These are phyloP conservation scores for Drosophila mayaguana DNA, from an alignment of 2,888 invertebrate genomes.

Conservation along the genomic window DNA sequence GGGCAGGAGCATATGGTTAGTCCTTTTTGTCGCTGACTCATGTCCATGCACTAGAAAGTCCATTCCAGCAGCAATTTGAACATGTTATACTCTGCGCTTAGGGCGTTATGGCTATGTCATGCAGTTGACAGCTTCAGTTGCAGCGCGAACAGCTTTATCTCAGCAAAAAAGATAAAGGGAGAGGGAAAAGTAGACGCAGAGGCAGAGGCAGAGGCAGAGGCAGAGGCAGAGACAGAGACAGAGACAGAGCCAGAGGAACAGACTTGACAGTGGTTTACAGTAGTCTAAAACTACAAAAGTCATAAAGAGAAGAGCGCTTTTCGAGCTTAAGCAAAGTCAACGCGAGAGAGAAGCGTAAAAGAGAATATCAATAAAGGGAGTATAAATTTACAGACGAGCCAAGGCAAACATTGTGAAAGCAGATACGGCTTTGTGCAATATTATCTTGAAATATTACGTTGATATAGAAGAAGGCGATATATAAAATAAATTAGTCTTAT, in stretches of 20 bases:
- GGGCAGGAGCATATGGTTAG: constrained; percentile 53
- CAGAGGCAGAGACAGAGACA: neutral
- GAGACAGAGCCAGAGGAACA: constrained; percentile 1
- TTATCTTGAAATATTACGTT: neutral
- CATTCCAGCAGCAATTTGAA: constrained; percentile 71
- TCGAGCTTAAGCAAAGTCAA: constrained; percentile 13
- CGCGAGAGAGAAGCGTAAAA: neutral
- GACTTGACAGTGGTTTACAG: constrained; percentile 16
- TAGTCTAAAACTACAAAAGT: constrained; percentile 35
- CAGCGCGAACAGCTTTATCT: constrained; percentile 24
- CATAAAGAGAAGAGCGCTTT: constrained; percentile 12
- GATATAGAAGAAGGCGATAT: neutral
- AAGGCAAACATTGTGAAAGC: neutral
- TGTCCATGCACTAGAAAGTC: constrained; percentile 76
- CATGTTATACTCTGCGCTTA: constrained; percentile 51
- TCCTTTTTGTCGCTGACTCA: constrained; percentile 61
- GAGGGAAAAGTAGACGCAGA: constrained; percentile 1
- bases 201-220: constrained; percentile 1
- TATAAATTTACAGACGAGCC: neutral
- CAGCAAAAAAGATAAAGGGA: neutral
- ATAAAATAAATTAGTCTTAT: too few species aligned
- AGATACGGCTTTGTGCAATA: neutral
- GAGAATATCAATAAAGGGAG: neutral
- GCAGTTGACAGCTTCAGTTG: constrained; percentile 26
- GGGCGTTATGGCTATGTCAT: constrained; percentile 57